These are phyloP conservation scores for Lepidonotus clava DNA, from an alignment of 2,888 invertebrate genomes.

Conservation along the genomic window DNA sequence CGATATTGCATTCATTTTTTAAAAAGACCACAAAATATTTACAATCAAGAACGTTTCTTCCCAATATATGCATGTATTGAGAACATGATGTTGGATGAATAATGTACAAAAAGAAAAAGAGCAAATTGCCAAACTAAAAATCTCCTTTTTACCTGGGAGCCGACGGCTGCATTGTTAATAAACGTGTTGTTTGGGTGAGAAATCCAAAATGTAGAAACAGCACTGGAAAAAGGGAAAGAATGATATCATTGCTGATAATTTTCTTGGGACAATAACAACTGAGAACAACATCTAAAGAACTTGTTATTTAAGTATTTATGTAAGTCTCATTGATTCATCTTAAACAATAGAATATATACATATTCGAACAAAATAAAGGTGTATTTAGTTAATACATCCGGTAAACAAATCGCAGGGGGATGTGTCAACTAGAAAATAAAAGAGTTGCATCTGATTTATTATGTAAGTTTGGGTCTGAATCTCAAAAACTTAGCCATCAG, in stretches of 20 bases:
- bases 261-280: background rate
- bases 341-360: too few species aligned
- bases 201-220: conserved; percentile 66
- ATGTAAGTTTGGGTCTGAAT: too few species aligned
- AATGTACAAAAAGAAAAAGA: background rate
- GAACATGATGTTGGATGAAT: background rate
- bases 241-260: too few species aligned
- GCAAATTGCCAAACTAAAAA: background rate
- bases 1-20: too few species aligned
- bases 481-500: too few species aligned
- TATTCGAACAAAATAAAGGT: too few species aligned
- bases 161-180: conserved; percentile 66
- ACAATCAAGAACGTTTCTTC: background rate
- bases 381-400: too few species aligned
- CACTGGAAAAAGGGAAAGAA: conserved; percentile 57
- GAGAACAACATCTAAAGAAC: background rate
- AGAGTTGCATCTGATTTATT: too few species aligned
- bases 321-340: too few species aligned
- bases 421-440: too few species aligned
- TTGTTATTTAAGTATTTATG: background rate
- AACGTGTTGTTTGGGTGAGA: conserved; percentile 65
- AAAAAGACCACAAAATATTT: background rate
- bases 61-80: background rate
- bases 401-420: too few species aligned
- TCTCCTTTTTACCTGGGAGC: conserved; percentile 60